Conservation (phyloP, 1,140 invertebrate species). For the Lasaia peninsularis region DNA sequence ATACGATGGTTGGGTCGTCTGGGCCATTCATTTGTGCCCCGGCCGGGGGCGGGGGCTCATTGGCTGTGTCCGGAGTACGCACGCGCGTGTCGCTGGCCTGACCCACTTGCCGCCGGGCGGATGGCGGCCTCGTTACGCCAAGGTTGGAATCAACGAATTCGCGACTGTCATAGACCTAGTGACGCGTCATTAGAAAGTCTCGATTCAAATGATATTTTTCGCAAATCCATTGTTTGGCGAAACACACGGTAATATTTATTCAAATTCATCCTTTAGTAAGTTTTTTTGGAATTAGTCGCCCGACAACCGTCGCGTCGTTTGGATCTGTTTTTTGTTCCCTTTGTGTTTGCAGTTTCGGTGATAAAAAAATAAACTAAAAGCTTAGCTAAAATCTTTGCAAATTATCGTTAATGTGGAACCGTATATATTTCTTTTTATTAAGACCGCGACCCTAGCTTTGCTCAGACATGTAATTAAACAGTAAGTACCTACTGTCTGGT, state of each 20-base stretch:
- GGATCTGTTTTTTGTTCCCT: neutral
- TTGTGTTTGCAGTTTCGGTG: neutral
- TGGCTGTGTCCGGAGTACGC: slow-evolving; percentile 63
- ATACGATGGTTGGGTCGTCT: slow-evolving; percentile 49
- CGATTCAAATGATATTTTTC: slow-evolving; percentile 4
- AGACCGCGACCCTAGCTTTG: too few relatives aligned
- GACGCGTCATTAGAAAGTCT: slow-evolving; percentile 34
- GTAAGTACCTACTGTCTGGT: slow-evolving; percentile 15
- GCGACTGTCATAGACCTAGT: slow-evolving; percentile 48
- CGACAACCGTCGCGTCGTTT: too few relatives aligned
- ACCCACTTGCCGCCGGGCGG: slow-evolving; percentile 58
- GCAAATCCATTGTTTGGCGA: too few relatives aligned
- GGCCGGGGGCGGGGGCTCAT: slow-evolving; percentile 66
- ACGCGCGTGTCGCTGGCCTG: slow-evolving; percentile 62
- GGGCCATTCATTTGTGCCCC: slow-evolving; percentile 55
- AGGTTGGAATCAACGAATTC: slow-evolving; percentile 67
- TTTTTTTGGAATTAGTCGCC: too few relatives aligned
- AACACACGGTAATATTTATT: too few relatives aligned
- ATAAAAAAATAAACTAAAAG: neutral
- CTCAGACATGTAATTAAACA: slow-evolving; percentile 2
- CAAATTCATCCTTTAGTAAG: neutral
- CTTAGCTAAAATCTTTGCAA: too few relatives aligned
- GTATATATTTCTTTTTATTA: too few relatives aligned
- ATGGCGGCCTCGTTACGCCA: slow-evolving; percentile 56
- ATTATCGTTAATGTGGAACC: too few relatives aligned